These are phyloP conservation scores for Toxonevra muliebris DNA, from an alignment of 2,888 invertebrate genomes.

Conservation along the genomic window DNA sequence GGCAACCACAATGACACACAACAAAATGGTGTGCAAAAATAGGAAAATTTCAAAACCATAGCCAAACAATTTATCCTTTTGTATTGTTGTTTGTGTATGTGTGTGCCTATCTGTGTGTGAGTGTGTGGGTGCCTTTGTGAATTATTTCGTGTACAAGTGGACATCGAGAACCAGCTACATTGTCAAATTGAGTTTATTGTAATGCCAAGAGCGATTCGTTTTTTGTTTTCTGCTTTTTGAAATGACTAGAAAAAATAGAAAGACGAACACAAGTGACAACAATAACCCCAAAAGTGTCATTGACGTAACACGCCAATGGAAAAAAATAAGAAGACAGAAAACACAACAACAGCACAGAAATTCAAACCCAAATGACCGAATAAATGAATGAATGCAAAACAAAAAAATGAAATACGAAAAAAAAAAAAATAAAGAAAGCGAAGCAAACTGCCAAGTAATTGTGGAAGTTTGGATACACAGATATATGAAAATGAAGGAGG, in stretches of 20 bases:
- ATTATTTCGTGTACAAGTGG: no score
- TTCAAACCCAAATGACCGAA: background rate
- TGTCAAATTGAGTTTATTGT: slow-evolving; percentile 21
- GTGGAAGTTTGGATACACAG: no score
- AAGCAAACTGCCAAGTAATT: background rate
- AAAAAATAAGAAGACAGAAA: background rate
- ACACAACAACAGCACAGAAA: background rate
- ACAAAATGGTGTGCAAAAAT: background rate
- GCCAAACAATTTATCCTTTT: background rate
- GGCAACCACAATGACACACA: background rate
- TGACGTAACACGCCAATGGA: slow-evolving; percentile 10
- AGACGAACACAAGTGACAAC: slow-evolving; percentile 21
- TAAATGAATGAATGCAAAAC: background rate
- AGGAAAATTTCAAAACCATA: background rate
- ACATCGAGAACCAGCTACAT: background rate
- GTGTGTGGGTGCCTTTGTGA: no score
- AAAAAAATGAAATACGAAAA: background rate
- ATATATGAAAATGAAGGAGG: no score
- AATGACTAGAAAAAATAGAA: background rate
- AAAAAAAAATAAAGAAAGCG: background rate
- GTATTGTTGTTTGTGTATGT: no score
- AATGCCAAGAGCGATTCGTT: background rate
- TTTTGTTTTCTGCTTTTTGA: background rate
- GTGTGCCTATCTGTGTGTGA: no score
- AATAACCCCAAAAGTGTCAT: slow-evolving; percentile 30